These are phyloP conservation scores for Spermophilus dauricus DNA, from an alignment of 2,113 vertebrate genomes.

Conservation along the genomic window DNA sequence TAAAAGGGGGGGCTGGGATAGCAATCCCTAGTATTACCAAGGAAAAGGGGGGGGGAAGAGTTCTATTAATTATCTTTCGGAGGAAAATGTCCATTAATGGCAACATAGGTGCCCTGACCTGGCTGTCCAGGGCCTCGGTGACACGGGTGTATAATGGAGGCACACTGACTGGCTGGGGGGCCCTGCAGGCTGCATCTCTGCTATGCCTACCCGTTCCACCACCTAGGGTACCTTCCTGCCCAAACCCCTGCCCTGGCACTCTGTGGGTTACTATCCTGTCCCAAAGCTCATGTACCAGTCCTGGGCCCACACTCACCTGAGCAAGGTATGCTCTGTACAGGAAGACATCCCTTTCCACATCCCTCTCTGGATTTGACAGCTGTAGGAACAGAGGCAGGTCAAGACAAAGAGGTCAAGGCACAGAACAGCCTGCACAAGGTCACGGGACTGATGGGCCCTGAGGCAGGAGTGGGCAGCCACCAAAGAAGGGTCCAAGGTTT, in stretches of 20 bases:
- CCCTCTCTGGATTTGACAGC: constrained; percentile 92
- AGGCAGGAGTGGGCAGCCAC: background rate
- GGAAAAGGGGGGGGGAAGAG: no score
- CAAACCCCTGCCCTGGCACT: background rate
- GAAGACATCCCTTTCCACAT: constrained; percentile 94
- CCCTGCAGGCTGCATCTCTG: background rate
- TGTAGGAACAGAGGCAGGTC: constrained; percentile 72
- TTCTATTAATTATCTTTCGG: background rate
- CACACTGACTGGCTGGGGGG: fast-evolving
- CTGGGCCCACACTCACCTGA: constrained; percentile 88
- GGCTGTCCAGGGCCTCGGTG: background rate
- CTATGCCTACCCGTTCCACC: background rate
- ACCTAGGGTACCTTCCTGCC: background rate
- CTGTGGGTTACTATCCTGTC: background rate
- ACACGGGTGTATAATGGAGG: fast-evolving
- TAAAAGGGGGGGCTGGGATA: no score
- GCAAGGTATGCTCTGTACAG: constrained; percentile 97
- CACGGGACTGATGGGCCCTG: background rate
- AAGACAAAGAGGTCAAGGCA: fast-evolving
- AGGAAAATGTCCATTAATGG: background rate
- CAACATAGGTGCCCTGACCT: fast-evolving
- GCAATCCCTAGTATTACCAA: no score
- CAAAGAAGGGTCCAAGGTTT: no score
- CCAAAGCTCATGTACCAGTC: fast-evolving
- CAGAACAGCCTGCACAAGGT: background rate